Evolutionary conservation across 35 echinoderm and acorn worm species (phyloP), one percentile per base, ranked within the genome.

Genomic region (Hemicentrotus pulcherrimus): DNA sequence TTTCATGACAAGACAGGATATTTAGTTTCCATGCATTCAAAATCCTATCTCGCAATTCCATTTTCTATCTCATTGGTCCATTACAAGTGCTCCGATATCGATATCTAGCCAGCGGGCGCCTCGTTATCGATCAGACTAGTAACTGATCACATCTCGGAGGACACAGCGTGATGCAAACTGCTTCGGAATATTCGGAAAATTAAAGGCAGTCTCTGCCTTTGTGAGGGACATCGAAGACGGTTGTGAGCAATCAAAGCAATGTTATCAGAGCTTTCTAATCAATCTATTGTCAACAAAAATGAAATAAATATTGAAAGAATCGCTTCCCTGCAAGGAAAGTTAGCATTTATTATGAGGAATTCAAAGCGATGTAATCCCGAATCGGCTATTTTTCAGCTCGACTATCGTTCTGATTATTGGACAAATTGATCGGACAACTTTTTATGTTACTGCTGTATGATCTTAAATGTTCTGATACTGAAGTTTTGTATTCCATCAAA

Each of bases 101-200:
- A 78, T 78, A 78, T 78, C 65, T 78, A 78, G 65, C 65, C 28
- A 78, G 65, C 65, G 65, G 65, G 65, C 65, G 65, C 65, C 65
- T n/a, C 65, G 65, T n/a, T 78, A 78, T 78, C 65, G 65, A 78
- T 78, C 65, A 78, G 5, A 78, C 19, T 78, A 22, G 65, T 78
- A 78, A 78, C 65, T 78, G 65, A 78, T 78, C 65, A 7, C 18
- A 78, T 78, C 65, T 78, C 65, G 24, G 65, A 78, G 65, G 65
- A 78, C 65, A 78, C 28, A 28, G 19, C 65, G 65, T 24, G 65
- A 78, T 78, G 65, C 22, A 22, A 22, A 78, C 65, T 78, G 65
- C 65, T n/a, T 22, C 24, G 65, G 65, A 78, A 78, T 78, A 78
- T 78, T n/a, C 65, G 65, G 19, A n/a, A 78, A 78, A 78, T 78